Conservation (phyloP, 2,797 vertebrate genomes). For the Lagorchestes hirsutus region DNA sequence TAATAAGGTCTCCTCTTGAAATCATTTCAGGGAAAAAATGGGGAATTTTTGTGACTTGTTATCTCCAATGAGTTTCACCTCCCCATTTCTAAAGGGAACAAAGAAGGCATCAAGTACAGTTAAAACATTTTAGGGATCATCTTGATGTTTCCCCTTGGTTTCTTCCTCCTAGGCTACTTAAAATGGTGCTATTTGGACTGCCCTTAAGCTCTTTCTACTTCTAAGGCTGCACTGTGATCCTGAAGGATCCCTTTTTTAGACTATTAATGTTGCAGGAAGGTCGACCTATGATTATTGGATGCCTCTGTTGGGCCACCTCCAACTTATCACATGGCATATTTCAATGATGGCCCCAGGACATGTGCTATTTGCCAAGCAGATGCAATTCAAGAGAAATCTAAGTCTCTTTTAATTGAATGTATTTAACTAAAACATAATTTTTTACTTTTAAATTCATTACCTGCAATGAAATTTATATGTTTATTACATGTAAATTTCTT, state of each 20-base stretch:
- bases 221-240: constrained; percentile 32
- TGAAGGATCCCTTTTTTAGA: constrained; percentile 53
- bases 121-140: constrained; percentile 25
- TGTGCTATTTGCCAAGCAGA: constrained; percentile 78
- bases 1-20: constrained; percentile 55
- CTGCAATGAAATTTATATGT: constrained; percentile 71
- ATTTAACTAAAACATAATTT: constrained; percentile 75
- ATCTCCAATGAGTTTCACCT: background rate
- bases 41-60: constrained; percentile 55
- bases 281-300: constrained; percentile 38
- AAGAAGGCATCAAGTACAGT: constrained; percentile 49
- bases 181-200: constrained; percentile 17
- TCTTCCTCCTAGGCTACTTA: constrained; percentile 6
- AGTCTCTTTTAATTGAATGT: constrained; percentile 67
- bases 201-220: constrained; percentile 42
- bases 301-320: constrained; percentile 16
- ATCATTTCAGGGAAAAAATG: constrained; percentile 46
- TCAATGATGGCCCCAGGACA: constrained; percentile 65
- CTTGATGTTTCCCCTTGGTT: constrained; percentile 32
- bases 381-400: constrained; percentile 78
- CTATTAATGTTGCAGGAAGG: constrained; percentile 32
- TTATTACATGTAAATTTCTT: constrained; percentile 73
- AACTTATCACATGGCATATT: constrained; percentile 63
- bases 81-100: constrained; percentile 63
- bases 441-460: constrained; percentile 68